These are phyloP conservation scores for Scaptomyza montana DNA, from an alignment of 1,140 invertebrate species.

Conservation along the genomic window DNA sequence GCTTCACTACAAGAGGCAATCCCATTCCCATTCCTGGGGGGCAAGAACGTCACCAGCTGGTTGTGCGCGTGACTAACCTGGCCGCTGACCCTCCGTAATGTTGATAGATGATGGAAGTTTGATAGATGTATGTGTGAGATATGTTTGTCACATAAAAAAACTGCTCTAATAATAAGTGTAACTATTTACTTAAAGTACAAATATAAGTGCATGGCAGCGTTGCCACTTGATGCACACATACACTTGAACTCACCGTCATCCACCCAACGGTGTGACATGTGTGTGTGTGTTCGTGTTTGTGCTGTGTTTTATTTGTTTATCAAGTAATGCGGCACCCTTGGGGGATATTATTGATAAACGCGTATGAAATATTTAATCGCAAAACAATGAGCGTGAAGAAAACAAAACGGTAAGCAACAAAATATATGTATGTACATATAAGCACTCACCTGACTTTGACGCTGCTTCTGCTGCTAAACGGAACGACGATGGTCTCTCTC, in stretches of 20 bases:
- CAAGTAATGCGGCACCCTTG: constrained; percentile 68
- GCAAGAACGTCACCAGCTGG: constrained; percentile 41
- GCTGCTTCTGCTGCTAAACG: constrained; percentile 42
- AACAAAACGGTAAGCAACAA: constrained; percentile 33
- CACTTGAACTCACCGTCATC: background rate
- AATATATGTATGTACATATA: constrained; percentile 1
- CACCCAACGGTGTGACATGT: constrained; percentile 10
- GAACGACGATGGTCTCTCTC: constrained; percentile 16
- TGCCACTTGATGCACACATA: constrained; percentile 19
- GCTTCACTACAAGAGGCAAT: background rate
- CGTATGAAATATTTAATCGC: constrained; percentile 75
- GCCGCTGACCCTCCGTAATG: constrained; percentile 19
- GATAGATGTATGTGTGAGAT: constrained; percentile 26
- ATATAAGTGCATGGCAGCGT: constrained; percentile 7
- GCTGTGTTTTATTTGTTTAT: constrained; percentile 48
- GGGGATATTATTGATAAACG: constrained; percentile 70
- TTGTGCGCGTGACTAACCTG: constrained; percentile 33
- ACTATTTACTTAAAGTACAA: constrained; percentile 24
- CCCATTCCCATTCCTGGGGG: constrained; percentile 1
- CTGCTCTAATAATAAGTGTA: constrained; percentile 8
- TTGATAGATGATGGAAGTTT: constrained; percentile 34
- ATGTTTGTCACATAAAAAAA: background rate
- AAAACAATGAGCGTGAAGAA: constrained; percentile 35
- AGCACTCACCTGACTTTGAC: constrained; percentile 68
- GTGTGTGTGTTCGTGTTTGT: constrained; percentile 31